A percentile compares a stretch with the other conserved stretches of the same genome.
These are phyloP conservation scores for Amiota mariae DNA, from an alignment of 2,888 invertebrate genomes.

Conservation along the genomic window DNA sequence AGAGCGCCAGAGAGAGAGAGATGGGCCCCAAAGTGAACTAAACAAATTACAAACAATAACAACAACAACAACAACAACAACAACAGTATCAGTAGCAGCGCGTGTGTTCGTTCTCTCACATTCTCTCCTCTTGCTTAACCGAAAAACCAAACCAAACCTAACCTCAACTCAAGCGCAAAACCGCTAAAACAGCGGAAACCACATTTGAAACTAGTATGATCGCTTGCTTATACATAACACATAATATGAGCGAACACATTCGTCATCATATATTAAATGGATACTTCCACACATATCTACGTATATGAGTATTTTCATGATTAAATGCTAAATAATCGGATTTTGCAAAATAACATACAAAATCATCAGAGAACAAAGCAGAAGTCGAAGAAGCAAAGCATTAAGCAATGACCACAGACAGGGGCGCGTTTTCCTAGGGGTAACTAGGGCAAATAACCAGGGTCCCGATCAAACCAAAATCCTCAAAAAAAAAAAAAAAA, in stretches of 20 bases:
- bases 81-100: too few species aligned
- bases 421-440: too few species aligned
- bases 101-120: neutral
- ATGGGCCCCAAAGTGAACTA: conserved; percentile 7
- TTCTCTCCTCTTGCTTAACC: neutral
- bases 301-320: conserved; percentile 12
- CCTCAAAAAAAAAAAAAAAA: too few species aligned
- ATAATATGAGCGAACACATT: too few species aligned
- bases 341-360: neutral
- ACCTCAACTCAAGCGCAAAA: conserved; percentile 5
- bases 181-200: conserved; percentile 26
- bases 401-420: too few species aligned
- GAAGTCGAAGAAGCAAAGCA: neutral
- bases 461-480: too few species aligned
- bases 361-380: neutral
- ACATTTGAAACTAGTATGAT: conserved; percentile 23
- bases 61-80: too few species aligned
- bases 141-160: conserved; percentile 9
- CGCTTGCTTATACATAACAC: neutral
- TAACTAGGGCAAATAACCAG: too few species aligned
- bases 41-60: neutral
- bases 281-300: too few species aligned
- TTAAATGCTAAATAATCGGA: conserved; percentile 28
- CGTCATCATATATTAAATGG: too few species aligned
- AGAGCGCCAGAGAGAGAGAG: neutral